These are phyloP conservation scores for Etheostoma spectabile DNA, from an alignment of 2,113 vertebrate genomes.

Conservation along the genomic window DNA sequence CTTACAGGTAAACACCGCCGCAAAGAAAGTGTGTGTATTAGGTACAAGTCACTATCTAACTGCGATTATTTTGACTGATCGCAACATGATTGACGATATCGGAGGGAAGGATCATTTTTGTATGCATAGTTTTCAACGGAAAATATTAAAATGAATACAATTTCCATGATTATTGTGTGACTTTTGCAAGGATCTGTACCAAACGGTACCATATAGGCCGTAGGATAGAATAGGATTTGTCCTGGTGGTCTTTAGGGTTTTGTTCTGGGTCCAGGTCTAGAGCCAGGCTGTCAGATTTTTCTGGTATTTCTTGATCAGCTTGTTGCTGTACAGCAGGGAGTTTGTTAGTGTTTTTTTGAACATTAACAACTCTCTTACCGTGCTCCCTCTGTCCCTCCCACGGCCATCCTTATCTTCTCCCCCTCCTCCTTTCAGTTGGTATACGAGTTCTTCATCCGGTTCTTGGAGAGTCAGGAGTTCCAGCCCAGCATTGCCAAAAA, in stretches of 20 bases:
- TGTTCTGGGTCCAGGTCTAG: neutral
- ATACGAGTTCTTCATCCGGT: constrained; percentile 99
- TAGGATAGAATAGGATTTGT: too few species aligned
- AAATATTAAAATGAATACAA: too few species aligned
- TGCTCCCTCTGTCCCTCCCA: neutral
- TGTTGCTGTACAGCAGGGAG: neutral
- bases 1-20: constrained; percentile 89
- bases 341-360: neutral
- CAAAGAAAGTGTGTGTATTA: too few species aligned
- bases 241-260: neutral
- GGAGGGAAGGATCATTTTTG: too few species aligned
- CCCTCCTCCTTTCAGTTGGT: constrained; percentile 89
- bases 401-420: neutral
- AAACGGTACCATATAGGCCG: too few species aligned
- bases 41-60: too few species aligned
- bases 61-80: too few species aligned
- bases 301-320: constrained; percentile 1
- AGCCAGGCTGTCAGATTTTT: neutral
- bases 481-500: constrained; percentile 99
- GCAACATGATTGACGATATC: too few species aligned
- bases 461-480: constrained; percentile 99
- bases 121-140: too few species aligned
- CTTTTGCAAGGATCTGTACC: too few species aligned
- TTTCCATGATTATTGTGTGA: too few species aligned
- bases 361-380: neutral